Base-by-base conservation (phyloP, 2,888 invertebrate species). In the Rapana venosa region DNA sequence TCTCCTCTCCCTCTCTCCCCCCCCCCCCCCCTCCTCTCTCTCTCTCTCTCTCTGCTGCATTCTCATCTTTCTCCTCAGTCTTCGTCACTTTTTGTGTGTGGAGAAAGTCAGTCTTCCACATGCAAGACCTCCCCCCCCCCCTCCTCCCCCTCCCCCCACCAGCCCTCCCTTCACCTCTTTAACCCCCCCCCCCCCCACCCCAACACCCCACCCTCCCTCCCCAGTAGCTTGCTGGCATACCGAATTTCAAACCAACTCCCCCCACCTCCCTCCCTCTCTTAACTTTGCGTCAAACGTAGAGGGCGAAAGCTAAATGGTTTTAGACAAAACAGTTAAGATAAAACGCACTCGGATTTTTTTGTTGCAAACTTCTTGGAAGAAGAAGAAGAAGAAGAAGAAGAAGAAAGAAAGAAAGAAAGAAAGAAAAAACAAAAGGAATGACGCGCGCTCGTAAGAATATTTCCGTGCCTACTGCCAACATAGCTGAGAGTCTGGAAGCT, bases 301-400 rank as follows among this genome's bases (percentile, higher is more conserved):
- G 66, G 66, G 13, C 86, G 86, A 86, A 86, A 86, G 86, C 86
- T 74, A 74, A 87, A 87, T 87, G 74, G 87, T 74, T 47, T 87
- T n/a, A 87, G 87, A 87, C 87, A 87, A 74, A 87, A 87, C 87
- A 87, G 70, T 87, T 87, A 87, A 87, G 87, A 87, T 87, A 87
- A 87, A 87, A 87, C 87, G 87, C 70, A 47, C 87, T 87, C 66
- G 70, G 47, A 74, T 61, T 87, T 87, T 74, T n/a, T n/a, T n/a
- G n/a, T n/a, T 74, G 70, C 87, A 74, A 77, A 74, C 74, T 87
- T 35, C 47, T 47, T 47, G 47, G 47, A 8, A 8, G 22, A 56
- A n/a, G n/a, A n/a, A n/a, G n/a, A n/a, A n/a, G n/a, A 8, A 47
- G 47, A 47, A 47, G 47, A 47, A 47, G 47, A 47, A 47, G 8